Percentiles rank a stretch among this genome's conserved stretches.
Evolutionary conservation across 2,797 vertebrate species (phyloP).

Genomic region (Chromobotia macracanthus): DNA sequence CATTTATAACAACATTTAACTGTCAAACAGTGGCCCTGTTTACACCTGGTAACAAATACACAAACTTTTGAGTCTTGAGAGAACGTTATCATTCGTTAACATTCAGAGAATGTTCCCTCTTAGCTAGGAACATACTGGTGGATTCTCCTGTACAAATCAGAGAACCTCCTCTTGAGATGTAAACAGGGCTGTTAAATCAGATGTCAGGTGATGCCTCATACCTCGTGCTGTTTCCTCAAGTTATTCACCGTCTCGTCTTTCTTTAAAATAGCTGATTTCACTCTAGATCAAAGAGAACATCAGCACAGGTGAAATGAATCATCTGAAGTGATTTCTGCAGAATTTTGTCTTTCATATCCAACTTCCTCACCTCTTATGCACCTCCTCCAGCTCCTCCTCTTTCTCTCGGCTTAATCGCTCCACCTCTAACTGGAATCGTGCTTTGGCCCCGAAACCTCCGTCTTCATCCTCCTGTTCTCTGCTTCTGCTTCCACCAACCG

Average conservation of each 20-base stretch:
- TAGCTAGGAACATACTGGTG: no score
- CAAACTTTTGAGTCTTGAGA: no score
- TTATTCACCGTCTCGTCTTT: conserved; percentile 87
- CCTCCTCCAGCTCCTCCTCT: conserved; percentile 87
- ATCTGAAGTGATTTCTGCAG: no score
- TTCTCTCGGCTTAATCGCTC: conserved; percentile 84
- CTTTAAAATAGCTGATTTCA: conserved; percentile 87
- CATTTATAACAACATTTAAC: no score
- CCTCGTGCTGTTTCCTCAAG: conserved; percentile 87
- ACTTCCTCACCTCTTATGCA: conserved; percentile 86
- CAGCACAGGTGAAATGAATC: neutral
- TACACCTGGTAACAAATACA: no score
- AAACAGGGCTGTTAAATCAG: neutral
- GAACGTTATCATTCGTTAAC: no score
- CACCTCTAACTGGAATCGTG: conserved; percentile 82
- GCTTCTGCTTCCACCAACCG: conserved; percentile 80
- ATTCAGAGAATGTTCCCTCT: no score
- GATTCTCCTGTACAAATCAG: neutral
- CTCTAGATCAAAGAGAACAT: conserved; percentile 64
- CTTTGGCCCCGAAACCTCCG: conserved; percentile 78
- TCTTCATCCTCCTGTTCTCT: conserved; percentile 82
- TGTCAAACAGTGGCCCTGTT: no score
- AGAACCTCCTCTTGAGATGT: neutral
- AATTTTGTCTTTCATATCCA: no score
- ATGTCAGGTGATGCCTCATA: conserved; percentile 63